Evolutionary conservation across 2,113 vertebrate genomes (phyloP), one percentile per base, ranked within the genome.

Genomic region (Aptenodytes patagonicus): DNA sequence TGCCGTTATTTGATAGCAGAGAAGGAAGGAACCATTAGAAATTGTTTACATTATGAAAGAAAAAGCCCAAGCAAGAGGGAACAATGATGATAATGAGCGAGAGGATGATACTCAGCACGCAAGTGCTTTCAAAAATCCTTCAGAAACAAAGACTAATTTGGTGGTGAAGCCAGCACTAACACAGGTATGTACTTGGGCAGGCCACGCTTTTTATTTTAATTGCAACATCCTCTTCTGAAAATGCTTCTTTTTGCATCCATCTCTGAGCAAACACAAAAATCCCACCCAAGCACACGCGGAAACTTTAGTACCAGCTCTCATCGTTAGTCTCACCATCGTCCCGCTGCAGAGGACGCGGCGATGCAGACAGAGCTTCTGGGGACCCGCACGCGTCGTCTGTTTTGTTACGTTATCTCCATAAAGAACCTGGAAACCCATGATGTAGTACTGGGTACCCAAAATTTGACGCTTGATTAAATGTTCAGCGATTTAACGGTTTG

Each of bases 301-400:
- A 51, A 42, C 28, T 62, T 31, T 31, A 29, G 15, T 6, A 21
- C 4, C 51, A 31, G 71, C 21, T 65, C 62, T 28, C 26, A 19
- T 11, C 36, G 5, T 8, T 2, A 20, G 49, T 13, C 49, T 49
- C 54, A 7, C 20, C 46, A 20, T 11, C 7, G 7, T 25, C 54
- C 32, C 13, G 60, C 46, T 73, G 22, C 66, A 28, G 51, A 51
- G 44, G 51, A 34, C 16, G 26, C 1, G 3, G 64, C 17, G 10
- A 10, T 5, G 22, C 42, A n/a, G 22, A 57, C 42, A 44, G 22
- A 57, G 42, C 46, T 52, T 11, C 42, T 54, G 40, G 47, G 40
- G 34, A 52, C 42, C 46, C 10, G 1, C 17, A 1, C 1, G 31
- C 34, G 24, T 5, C 3, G 0, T 38, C 52, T n/a, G 7, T 4